Evolutionary conservation across 2,888 invertebrate genomes (phyloP).

Genomic region (Branchellion lobata): DNA sequence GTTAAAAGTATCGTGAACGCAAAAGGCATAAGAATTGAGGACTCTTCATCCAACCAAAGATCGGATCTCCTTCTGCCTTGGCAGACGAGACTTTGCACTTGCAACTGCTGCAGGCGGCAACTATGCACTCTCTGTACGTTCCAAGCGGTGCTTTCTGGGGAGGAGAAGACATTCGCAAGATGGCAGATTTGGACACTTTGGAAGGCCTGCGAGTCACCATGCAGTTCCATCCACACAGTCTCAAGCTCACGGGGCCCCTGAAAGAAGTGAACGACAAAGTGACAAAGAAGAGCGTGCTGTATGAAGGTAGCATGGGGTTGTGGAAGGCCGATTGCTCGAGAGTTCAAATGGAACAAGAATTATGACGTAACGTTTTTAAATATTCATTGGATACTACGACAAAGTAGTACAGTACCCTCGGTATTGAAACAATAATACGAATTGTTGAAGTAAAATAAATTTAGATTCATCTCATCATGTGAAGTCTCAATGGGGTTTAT

Average conservation of each 20-base stretch:
- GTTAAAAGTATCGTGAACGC: too few species aligned
- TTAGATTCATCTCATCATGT: too few species aligned
- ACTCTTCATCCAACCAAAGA: too few species aligned
- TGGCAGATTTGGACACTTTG: conserved; percentile 65
- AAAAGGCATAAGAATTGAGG: too few species aligned
- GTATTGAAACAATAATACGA: too few species aligned
- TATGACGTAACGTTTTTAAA: too few species aligned
- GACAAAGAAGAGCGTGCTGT: conserved; percentile 59
- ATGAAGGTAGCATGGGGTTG: conserved; percentile 60
- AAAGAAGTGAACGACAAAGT: conserved; percentile 61
- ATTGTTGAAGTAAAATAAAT: too few species aligned
- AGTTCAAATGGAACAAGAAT: too few species aligned
- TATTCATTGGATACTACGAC: too few species aligned
- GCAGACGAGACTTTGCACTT: conserved; percentile 62
- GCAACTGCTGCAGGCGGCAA: conserved; percentile 58
- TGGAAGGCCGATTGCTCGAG: too few species aligned
- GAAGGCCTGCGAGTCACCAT: conserved; percentile 56
- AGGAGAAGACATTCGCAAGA: conserved; percentile 65
- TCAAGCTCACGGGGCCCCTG: conserved; percentile 63
- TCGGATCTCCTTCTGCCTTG: conserved; percentile 67
- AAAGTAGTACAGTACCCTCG: too few species aligned
- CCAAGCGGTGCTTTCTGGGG: conserved; percentile 68
- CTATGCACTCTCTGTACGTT: conserved; percentile 62
- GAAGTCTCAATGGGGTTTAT: too few species aligned
- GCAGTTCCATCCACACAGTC: conserved; percentile 55